Conservation (phyloP, 2,888 invertebrate species). For the Timema podura region DNA sequence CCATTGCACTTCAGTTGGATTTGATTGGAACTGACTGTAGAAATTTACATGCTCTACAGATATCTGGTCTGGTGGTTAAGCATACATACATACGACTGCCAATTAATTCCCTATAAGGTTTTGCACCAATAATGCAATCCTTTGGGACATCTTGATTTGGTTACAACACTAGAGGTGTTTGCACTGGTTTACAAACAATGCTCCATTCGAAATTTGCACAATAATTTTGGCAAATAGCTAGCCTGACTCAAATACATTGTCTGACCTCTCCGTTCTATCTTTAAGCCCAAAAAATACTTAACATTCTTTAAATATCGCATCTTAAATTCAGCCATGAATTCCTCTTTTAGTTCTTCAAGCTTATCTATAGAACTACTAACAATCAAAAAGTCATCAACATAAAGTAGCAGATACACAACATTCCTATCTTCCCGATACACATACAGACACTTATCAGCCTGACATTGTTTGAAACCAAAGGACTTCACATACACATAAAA, state of each 20-base stretch:
- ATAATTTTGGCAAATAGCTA: background rate
- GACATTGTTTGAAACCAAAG: too few relatives aligned
- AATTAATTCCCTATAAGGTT: background rate
- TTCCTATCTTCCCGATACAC: too few relatives aligned
- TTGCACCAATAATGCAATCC: background rate
- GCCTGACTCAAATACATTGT: background rate
- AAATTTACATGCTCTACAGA: background rate
- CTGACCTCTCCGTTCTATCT: too few relatives aligned
- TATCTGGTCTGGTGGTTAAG: background rate
- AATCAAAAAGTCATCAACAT: too few relatives aligned
- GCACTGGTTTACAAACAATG: conserved; percentile 10
- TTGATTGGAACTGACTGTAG: background rate
- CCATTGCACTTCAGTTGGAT: background rate
- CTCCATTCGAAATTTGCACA: background rate
- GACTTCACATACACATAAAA: too few relatives aligned
- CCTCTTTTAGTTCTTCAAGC: too few relatives aligned
- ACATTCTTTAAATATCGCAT: too few relatives aligned
- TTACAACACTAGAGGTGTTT: background rate
- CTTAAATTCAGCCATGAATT: too few relatives aligned
- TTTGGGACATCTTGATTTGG: background rate
- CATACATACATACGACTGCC: background rate
- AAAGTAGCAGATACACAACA: too few relatives aligned
- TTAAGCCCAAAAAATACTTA: too few relatives aligned
- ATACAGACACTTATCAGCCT: too few relatives aligned
- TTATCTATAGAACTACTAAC: too few relatives aligned